phyloP scores from a whole-genome alignment of 1,140 invertebrate genomes.

The Arctopsyche grandis region DNA sequence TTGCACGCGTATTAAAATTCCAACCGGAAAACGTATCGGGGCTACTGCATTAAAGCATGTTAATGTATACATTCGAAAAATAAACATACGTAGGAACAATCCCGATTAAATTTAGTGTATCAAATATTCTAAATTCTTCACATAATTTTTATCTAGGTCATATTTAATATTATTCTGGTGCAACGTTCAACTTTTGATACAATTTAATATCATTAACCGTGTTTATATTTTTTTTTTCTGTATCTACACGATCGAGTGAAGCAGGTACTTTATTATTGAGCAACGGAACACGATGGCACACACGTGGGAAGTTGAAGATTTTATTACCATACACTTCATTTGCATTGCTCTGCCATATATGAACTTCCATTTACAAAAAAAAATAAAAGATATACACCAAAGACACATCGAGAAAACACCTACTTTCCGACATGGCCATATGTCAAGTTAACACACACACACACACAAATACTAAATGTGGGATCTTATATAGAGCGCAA shows the following conservation, averaged over 20 bases:
- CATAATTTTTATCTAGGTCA: too few relatives aligned
- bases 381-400: background rate
- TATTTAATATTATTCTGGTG: too few relatives aligned
- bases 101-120: too few relatives aligned
- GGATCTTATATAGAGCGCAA: too few relatives aligned
- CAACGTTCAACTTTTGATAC: too few relatives aligned
- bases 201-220: background rate
- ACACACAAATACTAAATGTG: too few relatives aligned
- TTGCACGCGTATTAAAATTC: too few relatives aligned
- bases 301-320: conserved; percentile 38
- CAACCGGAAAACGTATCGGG: too few relatives aligned
- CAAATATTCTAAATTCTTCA: too few relatives aligned
- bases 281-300: conserved; percentile 37
- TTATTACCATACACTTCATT: conserved; percentile 40
- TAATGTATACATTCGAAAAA: too few relatives aligned
- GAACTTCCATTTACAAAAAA: conserved; percentile 35
- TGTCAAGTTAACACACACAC: background rate
- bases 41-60: too few relatives aligned
- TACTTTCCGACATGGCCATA: conserved; percentile 10
- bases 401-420: conserved; percentile 22
- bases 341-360: conserved; percentile 38
- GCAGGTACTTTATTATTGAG: conserved; percentile 34
- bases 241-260: background rate
- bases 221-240: background rate
- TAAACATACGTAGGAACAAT: too few relatives aligned